Percentiles rank a stretch among this genome's conserved stretches.
Evolutionary conservation across 2,113 vertebrate genomes (phyloP).

Genomic region (Callocephalon fimbriatum): DNA sequence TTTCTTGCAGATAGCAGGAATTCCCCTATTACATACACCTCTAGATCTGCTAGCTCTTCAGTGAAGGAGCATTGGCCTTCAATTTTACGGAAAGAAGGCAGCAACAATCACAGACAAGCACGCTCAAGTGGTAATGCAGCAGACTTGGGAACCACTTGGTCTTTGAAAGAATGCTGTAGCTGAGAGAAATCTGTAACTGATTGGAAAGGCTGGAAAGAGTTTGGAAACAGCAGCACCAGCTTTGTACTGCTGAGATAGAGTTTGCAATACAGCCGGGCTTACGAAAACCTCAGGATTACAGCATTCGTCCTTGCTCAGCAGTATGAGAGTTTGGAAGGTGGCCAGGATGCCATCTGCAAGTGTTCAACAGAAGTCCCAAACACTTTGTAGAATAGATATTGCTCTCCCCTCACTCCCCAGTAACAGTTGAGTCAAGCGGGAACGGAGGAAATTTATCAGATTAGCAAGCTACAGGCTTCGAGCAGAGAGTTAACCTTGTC

Average conservation of each 20-base stretch:
- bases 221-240: background rate
- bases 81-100: background rate
- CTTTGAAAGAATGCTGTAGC: background rate
- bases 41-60: background rate
- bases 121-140: background rate
- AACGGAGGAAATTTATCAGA: slow-evolving; percentile 43
- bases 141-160: background rate
- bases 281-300: background rate
- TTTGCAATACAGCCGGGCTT: background rate
- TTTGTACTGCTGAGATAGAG: background rate
- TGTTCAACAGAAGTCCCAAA: background rate
- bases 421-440: slow-evolving; percentile 40
- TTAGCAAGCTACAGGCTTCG: background rate
- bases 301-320: background rate
- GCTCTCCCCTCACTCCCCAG: background rate
- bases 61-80: background rate
- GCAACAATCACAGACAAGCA: background rate
- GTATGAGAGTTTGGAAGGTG: background rate
- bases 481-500: slow-evolving; percentile 18
- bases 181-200: background rate
- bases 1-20: background rate
- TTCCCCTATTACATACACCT: background rate
- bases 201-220: background rate
- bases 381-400: background rate
- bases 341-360: slow-evolving; percentile 11